Conservation (phyloP, 1,140 invertebrate genomes). For the Vanessa atalanta region DNA sequence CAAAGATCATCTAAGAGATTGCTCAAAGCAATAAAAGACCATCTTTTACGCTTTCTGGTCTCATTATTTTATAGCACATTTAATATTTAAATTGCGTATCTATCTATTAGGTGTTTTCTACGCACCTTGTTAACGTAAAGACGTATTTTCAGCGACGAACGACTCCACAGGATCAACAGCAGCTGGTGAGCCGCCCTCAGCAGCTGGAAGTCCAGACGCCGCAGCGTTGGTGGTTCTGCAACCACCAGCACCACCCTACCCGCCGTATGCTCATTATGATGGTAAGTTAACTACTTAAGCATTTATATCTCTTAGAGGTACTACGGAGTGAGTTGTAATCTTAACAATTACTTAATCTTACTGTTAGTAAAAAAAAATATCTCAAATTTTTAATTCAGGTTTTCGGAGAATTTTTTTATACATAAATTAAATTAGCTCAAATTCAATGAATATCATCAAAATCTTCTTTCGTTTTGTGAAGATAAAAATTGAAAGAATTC, state of each 20-base stretch:
- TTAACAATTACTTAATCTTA: background rate
- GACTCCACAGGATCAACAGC: slow-evolving; percentile 71
- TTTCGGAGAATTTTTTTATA: too few relatives aligned
- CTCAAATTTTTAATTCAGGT: too few relatives aligned
- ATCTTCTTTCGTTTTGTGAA: too few relatives aligned
- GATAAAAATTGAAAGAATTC: too few relatives aligned
- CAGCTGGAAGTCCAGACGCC: slow-evolving; percentile 71
- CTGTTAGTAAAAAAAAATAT: background rate
- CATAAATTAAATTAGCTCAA: background rate
- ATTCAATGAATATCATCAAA: background rate
- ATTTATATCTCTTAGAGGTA: background rate
- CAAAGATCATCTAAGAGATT: too few relatives aligned
- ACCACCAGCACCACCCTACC: slow-evolving; percentile 71
- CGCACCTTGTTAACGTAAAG: slow-evolving; percentile 18
- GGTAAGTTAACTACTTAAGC: slow-evolving; percentile 47
- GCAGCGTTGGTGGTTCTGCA: slow-evolving; percentile 72
- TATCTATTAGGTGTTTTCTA: background rate
- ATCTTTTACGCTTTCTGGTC: too few relatives aligned
- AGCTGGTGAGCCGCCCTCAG: slow-evolving; percentile 68
- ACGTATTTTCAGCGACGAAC: slow-evolving; percentile 65
- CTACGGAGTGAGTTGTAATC: background rate
- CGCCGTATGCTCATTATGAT: slow-evolving; percentile 73
- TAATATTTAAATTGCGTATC: too few relatives aligned
- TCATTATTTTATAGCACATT: too few relatives aligned
- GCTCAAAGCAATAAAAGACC: too few relatives aligned